Evolutionary conservation across 2,888 invertebrate genomes (phyloP), one percentile per base, ranked within the genome.

Genomic region (Agonum fuliginosum): DNA sequence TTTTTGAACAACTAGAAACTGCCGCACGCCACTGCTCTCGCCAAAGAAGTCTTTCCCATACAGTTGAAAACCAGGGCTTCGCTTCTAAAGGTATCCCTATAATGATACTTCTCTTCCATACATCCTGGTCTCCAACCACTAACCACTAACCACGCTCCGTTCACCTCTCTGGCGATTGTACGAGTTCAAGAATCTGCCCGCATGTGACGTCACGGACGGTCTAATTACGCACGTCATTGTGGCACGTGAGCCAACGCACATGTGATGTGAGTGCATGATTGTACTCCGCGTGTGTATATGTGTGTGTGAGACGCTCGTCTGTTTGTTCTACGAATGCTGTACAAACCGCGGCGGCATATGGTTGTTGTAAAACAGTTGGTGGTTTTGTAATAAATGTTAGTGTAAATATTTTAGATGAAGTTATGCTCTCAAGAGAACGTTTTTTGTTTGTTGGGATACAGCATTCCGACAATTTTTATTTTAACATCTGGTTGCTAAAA

Each of bases 121-220:
- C 54, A 54, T 54, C 54, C 54, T 37, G n/a, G n/a, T 37, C n/a
- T 48, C 20, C 48, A 20, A 48, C 48, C 48, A 48, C 46, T 12
- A 12, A 14, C 14, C 46, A 46, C n/a, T n/a, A n/a, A n/a, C n/a
- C n/a, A n/a, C n/a, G 46, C 48, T 48, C 20, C n/a, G n/a, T n/a
- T n/a, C 24, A 54, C 22, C 12, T 19, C 19, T 12, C 20, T n/a
- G n/a, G n/a, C n/a, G n/a, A n/a, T n/a, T n/a, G n/a, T n/a, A n/a
- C 54, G 54, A 24, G 54, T 54, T 54, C 54, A 62, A 62, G 30
- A 62, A 62, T 62, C 58, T 30, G 58, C 58, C 58, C 58, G 58
- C 58, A 62, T 62, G 30, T 62, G 58, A 62, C 58, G 58, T 62
- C 58, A 62, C 54, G 54, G 22, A 54, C 54, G 54, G 22, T 54